Conservation (phyloP, 2,797 vertebrate genomes). For the Adelosebastes latens region DNA sequence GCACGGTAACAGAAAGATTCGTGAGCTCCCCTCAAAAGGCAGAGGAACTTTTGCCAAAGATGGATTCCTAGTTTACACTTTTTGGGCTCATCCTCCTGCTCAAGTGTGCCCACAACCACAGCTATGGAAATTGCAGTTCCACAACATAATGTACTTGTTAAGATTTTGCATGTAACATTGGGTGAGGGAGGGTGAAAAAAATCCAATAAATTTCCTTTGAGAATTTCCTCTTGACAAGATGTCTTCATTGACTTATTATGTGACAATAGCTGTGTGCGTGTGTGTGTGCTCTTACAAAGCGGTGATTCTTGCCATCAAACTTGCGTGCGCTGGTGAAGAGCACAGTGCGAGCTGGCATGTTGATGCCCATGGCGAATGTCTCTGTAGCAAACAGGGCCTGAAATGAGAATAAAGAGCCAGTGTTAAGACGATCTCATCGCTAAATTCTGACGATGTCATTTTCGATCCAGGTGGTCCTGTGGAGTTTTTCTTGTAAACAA, state of each 20-base stretch:
- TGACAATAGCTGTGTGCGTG: background rate
- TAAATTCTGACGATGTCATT: background rate
- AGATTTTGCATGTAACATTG: background rate
- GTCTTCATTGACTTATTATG: background rate
- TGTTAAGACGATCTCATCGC: background rate
- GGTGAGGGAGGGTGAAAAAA: too few relatives aligned
- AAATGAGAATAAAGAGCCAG: constrained; percentile 12
- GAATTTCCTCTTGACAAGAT: background rate
- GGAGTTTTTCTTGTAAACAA: background rate
- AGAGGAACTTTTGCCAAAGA: background rate
- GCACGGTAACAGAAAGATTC: background rate
- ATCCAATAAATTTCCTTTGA: background rate
- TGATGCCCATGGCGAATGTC: constrained; percentile 99
- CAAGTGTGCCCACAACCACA: background rate
- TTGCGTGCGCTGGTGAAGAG: constrained; percentile 97
- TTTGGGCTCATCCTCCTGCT: background rate
- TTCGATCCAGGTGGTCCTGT: background rate
- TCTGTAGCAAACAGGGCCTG: constrained; percentile 98
- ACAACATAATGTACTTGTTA: background rate
- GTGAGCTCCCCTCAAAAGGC: background rate
- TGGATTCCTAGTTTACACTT: background rate
- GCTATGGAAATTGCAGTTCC: background rate
- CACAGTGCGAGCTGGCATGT: constrained; percentile 98
- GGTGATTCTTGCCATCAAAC: constrained; percentile 96
- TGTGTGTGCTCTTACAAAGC: constrained; percentile 88